Conservation (phyloP, 2,797 vertebrate species). For the Channallabes apus region DNA sequence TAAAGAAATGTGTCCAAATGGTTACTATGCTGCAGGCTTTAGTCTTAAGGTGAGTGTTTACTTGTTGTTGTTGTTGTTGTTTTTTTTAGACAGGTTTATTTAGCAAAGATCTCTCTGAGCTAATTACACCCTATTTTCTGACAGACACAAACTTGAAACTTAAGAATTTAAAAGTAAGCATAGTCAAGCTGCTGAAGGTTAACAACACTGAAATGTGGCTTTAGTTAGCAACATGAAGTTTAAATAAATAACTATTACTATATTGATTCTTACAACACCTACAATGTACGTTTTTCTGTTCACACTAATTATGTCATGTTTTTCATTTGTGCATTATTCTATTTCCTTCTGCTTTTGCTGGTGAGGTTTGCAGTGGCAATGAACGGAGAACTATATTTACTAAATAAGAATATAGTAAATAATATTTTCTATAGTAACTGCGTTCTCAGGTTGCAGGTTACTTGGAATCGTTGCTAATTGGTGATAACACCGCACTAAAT, state of each 20-base stretch:
- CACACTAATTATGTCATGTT: background rate
- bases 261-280: background rate
- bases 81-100: background rate
- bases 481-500: slow-evolving; percentile 56
- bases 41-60: slow-evolving; percentile 42
- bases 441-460: slow-evolving; percentile 47
- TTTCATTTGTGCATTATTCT: background rate
- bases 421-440: background rate
- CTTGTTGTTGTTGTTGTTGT: background rate
- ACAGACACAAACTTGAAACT: background rate
- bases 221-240: background rate
- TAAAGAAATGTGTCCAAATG: slow-evolving; percentile 42
- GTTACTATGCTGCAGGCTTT: slow-evolving; percentile 44
- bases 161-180: background rate
- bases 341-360: background rate
- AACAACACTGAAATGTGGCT: background rate
- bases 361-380: background rate
- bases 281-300: background rate
- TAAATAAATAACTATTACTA: background rate
- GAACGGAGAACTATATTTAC: background rate
- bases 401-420: background rate
- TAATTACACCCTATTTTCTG: background rate
- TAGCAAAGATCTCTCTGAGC: background rate
- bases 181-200: too few relatives aligned
- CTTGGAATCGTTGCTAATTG: slow-evolving; percentile 52